A percentile compares a stretch with the other conserved stretches of the same genome.
Evolutionary conservation across 2,113 vertebrate species (phyloP).

Genomic region (Pangasianodon gigas): DNA sequence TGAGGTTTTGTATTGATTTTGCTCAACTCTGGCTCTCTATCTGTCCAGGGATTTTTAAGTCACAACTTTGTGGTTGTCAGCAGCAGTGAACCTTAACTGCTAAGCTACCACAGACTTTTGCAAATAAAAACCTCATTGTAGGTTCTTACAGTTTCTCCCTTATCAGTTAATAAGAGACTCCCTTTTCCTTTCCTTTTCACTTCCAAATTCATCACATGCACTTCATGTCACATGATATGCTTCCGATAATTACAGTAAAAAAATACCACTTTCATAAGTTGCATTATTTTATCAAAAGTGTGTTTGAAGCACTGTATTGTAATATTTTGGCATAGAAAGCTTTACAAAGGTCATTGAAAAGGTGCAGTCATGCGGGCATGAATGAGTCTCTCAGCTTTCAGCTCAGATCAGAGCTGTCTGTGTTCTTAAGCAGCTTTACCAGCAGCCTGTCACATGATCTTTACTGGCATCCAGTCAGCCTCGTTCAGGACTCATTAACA

Average conservation of each 20-base stretch:
- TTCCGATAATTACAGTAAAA: not conserved
- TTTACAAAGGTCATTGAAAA: not conserved
- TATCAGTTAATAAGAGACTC: not conserved
- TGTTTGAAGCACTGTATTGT: not conserved
- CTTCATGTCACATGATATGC: not conserved
- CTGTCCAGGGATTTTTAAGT: not conserved
- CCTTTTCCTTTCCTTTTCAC: not conserved
- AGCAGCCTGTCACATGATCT: not conserved
- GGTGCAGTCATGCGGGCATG: not conserved
- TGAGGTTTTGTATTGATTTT: not conserved
- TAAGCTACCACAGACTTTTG: not conserved
- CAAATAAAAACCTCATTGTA: not conserved
- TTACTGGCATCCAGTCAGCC: not conserved
- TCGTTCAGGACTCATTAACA: not conserved
- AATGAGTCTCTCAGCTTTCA: not conserved
- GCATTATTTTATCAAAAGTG: not conserved
- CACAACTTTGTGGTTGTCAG: not conserved
- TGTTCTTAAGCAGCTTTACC: not conserved
- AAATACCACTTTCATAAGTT: not conserved
- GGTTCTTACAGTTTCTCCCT: not conserved
- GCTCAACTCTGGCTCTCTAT: not conserved
- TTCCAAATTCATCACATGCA: not conserved
- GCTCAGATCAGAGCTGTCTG: not conserved
- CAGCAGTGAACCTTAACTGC: not conserved
- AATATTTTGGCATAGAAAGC: not conserved